Evolutionary conservation across 2,797 vertebrate species (phyloP), one percentile per base, ranked within the genome.

Genomic region (Iguana delicatissima): DNA sequence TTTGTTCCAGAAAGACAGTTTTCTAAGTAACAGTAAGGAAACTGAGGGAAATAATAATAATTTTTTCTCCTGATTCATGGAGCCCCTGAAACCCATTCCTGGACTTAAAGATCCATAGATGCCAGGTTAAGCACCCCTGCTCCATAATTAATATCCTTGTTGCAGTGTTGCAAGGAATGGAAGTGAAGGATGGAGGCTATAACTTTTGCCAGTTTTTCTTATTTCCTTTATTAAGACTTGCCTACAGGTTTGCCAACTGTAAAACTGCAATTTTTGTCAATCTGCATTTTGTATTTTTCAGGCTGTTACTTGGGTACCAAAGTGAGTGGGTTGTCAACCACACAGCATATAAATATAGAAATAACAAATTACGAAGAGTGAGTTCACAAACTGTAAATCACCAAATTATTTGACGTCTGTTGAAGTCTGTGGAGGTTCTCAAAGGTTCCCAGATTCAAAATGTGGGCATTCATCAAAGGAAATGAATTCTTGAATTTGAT

Each of bases 401-500:
- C 76, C n/a, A 42, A 38, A 84, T 91, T 67, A 87, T 67, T 87
- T 91, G 89, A 91, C n/a, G 8, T 55, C 89, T 87, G 85, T 57
- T 87, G 89, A 64, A 91, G 81, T 84, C 88, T 64, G 80, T 89
- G 88, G 88, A 89, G 89, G 86, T 91, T 91, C 89, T 87, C 85
- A 87, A 91, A 91, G 89, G 85, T 87, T 91, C 73, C 59, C 80
- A 69, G 89, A 87, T 91, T 87, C 89, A 91, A 91, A 91, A 91
- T 79, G 85, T 91, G 80, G 89, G 72, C 89, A 87, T 91, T 91
- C 89, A 91, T 91, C 85, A 91, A 91, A 91, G 89, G 85, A 91
- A 91, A 91, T 91, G 85, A 91, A 91, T 91, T 91, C 80, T 83
- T 87, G 85, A 90, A 90, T 90, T 91, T 91, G 89, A 91, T 91